Evolutionary conservation across 1,140 invertebrate species (phyloP).

Genomic region (Mylabris phalerata): DNA sequence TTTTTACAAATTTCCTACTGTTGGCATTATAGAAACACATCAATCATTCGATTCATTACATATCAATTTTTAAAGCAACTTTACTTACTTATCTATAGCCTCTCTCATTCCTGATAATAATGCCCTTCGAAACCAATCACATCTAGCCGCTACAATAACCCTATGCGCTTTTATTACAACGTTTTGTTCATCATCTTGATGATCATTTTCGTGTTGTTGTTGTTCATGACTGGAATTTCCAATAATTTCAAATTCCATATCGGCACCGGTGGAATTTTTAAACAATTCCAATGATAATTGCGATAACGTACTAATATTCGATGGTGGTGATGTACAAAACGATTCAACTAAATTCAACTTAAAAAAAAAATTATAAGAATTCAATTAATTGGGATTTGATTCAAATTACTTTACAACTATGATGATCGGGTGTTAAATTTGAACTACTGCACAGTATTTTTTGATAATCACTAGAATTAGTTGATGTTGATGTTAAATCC

Average conservation of each 20-base stretch:
- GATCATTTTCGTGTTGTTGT: slow-evolving; percentile 3
- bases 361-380: slow-evolving; percentile 20
- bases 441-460: slow-evolving; percentile 13
- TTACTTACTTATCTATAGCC: slow-evolving; percentile 56
- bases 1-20: too few relatives aligned
- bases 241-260: slow-evolving; percentile 61
- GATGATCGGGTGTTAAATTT: slow-evolving; percentile 20
- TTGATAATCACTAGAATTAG: slow-evolving; percentile 14
- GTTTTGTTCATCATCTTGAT: slow-evolving; percentile 21
- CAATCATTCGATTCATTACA: too few relatives aligned
- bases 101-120: slow-evolving; percentile 65
- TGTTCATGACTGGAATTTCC: slow-evolving; percentile 10
- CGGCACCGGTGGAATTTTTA: slow-evolving; percentile 46
- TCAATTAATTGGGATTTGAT: not conserved
- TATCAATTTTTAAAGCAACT: not conserved
- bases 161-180: slow-evolving; percentile 52
- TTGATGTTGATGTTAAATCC: slow-evolving; percentile 29
- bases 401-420: slow-evolving; percentile 23
- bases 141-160: slow-evolving; percentile 58
- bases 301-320: slow-evolving; percentile 51
- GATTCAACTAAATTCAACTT: slow-evolving; percentile 57
- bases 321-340: slow-evolving; percentile 53
- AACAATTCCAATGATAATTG: slow-evolving; percentile 50
- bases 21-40: too few relatives aligned
- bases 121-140: slow-evolving; percentile 64